Conservation (phyloP, 2,888 invertebrate genomes). For the Euproctis similis region DNA sequence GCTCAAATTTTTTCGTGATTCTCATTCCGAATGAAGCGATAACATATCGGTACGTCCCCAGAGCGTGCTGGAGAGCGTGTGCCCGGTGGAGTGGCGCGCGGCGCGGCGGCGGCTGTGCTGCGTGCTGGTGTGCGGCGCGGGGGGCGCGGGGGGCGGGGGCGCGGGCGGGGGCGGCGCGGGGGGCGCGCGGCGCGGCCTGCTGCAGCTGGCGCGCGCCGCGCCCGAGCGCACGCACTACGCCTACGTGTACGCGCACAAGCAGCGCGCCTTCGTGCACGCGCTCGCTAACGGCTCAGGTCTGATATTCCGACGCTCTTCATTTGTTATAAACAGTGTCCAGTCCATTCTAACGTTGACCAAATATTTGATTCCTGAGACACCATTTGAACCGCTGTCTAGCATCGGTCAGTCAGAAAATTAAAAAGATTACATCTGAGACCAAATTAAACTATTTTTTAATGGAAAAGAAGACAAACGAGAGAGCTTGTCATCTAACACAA, state of each 20-base stretch:
- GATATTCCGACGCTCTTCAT: no score
- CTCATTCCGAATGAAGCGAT: no score
- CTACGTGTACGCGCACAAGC: conserved; percentile 90
- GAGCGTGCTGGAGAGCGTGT: conserved; percentile 86
- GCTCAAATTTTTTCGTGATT: no score
- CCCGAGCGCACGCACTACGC: conserved; percentile 88
- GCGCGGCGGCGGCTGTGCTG: conserved; percentile 83
- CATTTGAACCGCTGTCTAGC: no score
- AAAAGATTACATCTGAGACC: no score
- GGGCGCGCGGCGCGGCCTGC: conserved; percentile 83
- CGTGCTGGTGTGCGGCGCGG: conserved; percentile 80
- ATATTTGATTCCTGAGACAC: no score
- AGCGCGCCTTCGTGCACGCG: conserved; percentile 87
- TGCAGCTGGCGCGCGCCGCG: conserved; percentile 81
- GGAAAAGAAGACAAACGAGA: no score
- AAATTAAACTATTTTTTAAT: no score
- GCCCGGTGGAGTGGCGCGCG: conserved; percentile 91
- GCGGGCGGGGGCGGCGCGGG: conserved; percentile 77
- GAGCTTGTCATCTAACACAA: no score
- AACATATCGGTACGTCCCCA: conserved; percentile 25
- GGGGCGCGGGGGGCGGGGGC: conserved; percentile 77
- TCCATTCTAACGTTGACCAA: no score
- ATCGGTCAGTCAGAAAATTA: no score
- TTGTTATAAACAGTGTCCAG: no score
- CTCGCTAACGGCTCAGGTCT: conserved; percentile 76